Percentiles rank a stretch among this genome's conserved stretches.
phyloP scores from a whole-genome alignment of 1,140 invertebrate species.

The Agrypnia vestita region DNA sequence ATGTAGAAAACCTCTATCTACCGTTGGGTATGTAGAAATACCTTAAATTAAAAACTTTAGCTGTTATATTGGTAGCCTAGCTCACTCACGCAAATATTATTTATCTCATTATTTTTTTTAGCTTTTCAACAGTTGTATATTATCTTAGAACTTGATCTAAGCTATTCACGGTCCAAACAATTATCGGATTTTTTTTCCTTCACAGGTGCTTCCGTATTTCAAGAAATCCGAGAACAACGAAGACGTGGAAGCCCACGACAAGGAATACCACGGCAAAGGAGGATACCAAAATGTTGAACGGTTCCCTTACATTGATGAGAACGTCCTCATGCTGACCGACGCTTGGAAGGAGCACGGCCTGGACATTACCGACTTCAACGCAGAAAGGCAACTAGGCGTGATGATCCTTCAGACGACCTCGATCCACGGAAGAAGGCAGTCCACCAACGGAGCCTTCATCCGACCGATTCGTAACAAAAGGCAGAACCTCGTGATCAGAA shows the following conservation, averaged over 20 bases:
- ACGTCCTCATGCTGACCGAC: conserved; percentile 72
- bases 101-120: too few species aligned
- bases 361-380: conserved; percentile 73
- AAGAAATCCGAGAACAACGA: conserved; percentile 84
- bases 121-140: too few species aligned
- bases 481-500: conserved; percentile 81
- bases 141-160: too few species aligned
- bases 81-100: too few species aligned
- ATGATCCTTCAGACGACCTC: conserved; percentile 76
- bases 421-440: conserved; percentile 78
- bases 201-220: conserved; percentile 84
- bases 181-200: conserved; percentile 51
- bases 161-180: too few species aligned
- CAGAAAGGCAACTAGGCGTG: conserved; percentile 74
- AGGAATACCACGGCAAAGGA: conserved; percentile 73
- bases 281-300: conserved; percentile 78
- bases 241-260: conserved; percentile 69
- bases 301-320: conserved; percentile 76
- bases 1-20: too few species aligned
- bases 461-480: conserved; percentile 79
- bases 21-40: too few species aligned
- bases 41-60: too few species aligned
- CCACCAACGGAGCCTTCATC: conserved; percentile 83
- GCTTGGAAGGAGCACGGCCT: conserved; percentile 77
- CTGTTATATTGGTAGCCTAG: too few species aligned